Evolutionary conservation across 2,113 vertebrate species (phyloP).

Genomic region (Catharus bicknelli): DNA sequence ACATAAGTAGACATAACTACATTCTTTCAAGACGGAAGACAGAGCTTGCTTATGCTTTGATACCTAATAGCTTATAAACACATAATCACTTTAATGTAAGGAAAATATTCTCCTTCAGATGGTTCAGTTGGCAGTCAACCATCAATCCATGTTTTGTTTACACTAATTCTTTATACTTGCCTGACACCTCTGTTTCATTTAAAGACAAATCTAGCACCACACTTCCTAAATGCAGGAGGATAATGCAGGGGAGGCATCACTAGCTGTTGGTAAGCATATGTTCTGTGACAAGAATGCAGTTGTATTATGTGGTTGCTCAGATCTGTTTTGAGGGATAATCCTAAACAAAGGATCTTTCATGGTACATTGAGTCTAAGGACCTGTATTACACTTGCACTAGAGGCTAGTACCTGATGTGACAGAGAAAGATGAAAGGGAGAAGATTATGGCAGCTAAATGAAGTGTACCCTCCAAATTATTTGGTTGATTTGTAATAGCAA

Average conservation of each 20-base stretch:
- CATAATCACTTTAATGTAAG: background rate
- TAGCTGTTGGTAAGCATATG: background rate
- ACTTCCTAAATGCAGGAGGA: background rate
- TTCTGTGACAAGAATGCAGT: background rate
- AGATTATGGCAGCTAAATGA: background rate
- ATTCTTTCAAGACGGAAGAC: background rate
- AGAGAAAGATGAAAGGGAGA: background rate
- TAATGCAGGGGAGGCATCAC: background rate
- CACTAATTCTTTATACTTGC: background rate
- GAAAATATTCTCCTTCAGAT: background rate
- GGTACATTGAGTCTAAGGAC: background rate
- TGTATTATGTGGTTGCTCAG: background rate
- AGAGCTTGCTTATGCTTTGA: background rate
- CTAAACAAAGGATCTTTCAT: background rate
- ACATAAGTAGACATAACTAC: background rate
- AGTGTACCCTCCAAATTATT: background rate
- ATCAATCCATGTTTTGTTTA: background rate
- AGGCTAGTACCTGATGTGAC: background rate
- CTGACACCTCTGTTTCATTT: background rate
- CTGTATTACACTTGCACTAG: background rate
- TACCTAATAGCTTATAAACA: background rate
- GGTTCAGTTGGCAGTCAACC: background rate
- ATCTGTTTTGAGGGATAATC: background rate
- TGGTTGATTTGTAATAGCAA: background rate
- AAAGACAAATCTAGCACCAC: background rate